Base-by-base conservation (phyloP, 2,888 invertebrate species). In the Argynnis bischoffii region DNA sequence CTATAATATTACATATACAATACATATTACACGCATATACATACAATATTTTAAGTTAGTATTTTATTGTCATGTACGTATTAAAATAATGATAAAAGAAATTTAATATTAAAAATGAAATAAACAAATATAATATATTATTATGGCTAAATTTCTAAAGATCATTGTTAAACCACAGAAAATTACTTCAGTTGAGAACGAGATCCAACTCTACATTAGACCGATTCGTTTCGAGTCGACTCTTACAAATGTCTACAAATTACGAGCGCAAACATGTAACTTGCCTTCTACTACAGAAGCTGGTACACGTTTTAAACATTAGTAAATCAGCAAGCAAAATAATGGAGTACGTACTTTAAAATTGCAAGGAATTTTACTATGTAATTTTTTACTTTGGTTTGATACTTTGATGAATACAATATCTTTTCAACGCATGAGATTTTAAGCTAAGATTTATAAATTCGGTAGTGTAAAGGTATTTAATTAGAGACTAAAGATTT, bases 181-280 rank as follows among this genome's bases (percentile, higher is more conserved):
- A 68, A 72, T 70, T 64, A 64, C 64, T 55, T 55, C 53, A 69
- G 64, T 64, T 54, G 55, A 64, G 21, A 67, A 61, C 67, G 53
- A 69, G 67, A 65, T 47, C 18, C 57, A 57, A 6, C 15, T 69
- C 55, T 61, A 50, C 61, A 71, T 71, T 69, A 66, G 55, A 59
- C 46, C 57, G 48, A 67, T 67, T 70, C 61, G 61, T 41, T 65
- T 57, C 64, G 53, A 67, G 35, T 64, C 60, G 63, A 16, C 61
- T 61, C 21, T 60, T 57, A 67, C 61, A 70, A 64, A 70, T 64
- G 57, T 64, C 48, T 64, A 59, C 64, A 61, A 63, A 67, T 70
- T 67, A 68, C 64, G 14, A 63, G 51, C 35, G 55, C 55, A 64
- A 71, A 71, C 56, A 64, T 70, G 48, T 67, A 55, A 55, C 63